Base-by-base conservation (phyloP, 2,888 invertebrate genomes). In the Epiblema foenella region DNA sequence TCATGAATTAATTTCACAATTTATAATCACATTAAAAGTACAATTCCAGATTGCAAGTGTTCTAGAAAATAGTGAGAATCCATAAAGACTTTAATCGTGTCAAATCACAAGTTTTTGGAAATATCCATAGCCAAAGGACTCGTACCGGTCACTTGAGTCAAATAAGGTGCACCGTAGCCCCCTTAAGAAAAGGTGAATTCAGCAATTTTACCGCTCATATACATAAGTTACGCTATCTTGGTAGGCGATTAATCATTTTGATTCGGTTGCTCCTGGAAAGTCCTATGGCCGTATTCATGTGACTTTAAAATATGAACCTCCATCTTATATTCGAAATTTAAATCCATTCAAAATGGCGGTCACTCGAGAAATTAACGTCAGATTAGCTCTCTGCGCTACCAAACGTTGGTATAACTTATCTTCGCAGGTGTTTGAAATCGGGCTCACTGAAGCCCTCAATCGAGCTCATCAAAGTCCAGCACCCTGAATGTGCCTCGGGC, bases 391-490 rank as follows among this genome's bases (percentile, higher is more conserved):
- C 39, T 39, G 39, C 39, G 39, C 39, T 39, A 39, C 39, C 29
- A 58, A 33, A 37, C 1, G 11, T 37, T 58, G 37, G 18, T 39
- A 39, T 58, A 39, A 58, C 37, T 58, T 56, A 56, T 29, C 1
- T 8, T 15, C 2, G 12, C 18, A 39, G 39, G 52, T 24, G 11
- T 8, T 9, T 12, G 39, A 12, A 12, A 39, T 12, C 12, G 39
- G 39, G 39, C 39, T 39, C 12, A n/a, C 49, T 11, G 52, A 18
- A 18, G 11, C 52, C n/a, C 52, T 56, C n/a, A 33, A 57, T 18
- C 18, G 74, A 91, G 85, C 77, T 90, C 91, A 69, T 93, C 91
- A 62, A 88, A 89, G 76, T 91, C 85, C 56, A 93, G 82, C 66
- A 93, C 86, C 78, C 84, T 82, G 82, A 91, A 92, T 7, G 90